phyloP scores from a whole-genome alignment of 2,113 vertebrate species.

The Vicugna pacos region DNA sequence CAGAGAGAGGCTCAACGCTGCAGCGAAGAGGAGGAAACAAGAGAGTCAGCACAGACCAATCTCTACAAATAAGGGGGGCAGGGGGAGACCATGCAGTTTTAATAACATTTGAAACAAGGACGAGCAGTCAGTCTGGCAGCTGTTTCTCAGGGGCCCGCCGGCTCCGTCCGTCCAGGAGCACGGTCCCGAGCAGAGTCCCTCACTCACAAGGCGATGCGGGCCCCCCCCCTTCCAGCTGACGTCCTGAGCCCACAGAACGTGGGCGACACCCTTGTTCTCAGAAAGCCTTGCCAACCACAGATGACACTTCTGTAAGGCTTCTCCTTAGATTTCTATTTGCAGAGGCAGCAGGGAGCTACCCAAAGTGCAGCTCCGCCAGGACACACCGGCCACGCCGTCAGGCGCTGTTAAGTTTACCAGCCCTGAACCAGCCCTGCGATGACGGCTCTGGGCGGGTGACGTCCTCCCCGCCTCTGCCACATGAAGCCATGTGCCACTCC shows the following conservation, averaged over 20 bases:
- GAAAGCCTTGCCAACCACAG: not conserved
- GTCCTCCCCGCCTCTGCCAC: no score
- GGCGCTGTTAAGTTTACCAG: no score
- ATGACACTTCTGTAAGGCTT: not conserved
- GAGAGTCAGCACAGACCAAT: rapidly evolving
- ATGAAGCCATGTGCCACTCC: no score
- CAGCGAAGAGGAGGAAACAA: not conserved
- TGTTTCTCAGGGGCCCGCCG: no score
- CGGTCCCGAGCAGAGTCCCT: no score
- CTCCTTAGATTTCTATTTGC: not conserved
- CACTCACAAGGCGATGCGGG: no score
- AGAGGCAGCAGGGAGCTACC: not conserved
- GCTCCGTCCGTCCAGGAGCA: no score
- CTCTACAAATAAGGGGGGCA: not conserved
- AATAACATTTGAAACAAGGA: not conserved
- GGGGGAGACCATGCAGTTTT: rapidly evolving
- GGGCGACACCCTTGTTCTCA: no score
- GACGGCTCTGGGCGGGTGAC: no score
- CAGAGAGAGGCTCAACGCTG: not conserved
- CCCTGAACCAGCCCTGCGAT: no score
- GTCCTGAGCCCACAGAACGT: not conserved
- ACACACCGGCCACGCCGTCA: not conserved
- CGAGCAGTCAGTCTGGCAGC: no score
- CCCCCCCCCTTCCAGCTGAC: no score
- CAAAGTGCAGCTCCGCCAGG: not conserved